These are phyloP conservation scores for Atrina japonica DNA, from an alignment of 2,888 invertebrate genomes.

Conservation along the genomic window DNA sequence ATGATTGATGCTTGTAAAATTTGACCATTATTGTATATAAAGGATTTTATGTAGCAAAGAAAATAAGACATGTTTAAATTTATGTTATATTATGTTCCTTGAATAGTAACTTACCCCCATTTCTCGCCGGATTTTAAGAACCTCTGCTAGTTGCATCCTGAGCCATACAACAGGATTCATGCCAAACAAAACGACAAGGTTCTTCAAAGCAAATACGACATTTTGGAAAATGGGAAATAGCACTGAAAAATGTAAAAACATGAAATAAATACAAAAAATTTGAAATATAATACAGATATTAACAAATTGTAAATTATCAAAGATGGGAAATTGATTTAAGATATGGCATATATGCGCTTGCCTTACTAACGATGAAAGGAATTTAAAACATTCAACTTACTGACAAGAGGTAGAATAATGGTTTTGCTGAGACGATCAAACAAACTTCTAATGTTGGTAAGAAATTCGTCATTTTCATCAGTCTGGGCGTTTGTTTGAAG, in stretches of 20 bases:
- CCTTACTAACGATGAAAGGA: too few species aligned
- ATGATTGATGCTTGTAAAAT: too few species aligned
- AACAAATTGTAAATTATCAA: too few species aligned
- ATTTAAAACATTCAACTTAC: too few species aligned
- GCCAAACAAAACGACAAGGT: constrained; percentile 70
- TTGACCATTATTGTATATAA: too few species aligned
- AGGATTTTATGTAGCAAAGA: too few species aligned
- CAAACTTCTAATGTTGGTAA: constrained; percentile 70
- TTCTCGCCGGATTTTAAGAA: constrained; percentile 64
- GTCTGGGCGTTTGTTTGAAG: constrained; percentile 80
- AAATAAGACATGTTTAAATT: too few species aligned
- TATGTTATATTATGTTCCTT: too few species aligned
- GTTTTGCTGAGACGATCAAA: constrained; percentile 71
- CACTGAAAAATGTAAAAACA: constrained; percentile 59
- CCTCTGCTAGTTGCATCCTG: constrained; percentile 62
- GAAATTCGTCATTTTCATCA: constrained; percentile 79
- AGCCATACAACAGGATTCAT: constrained; percentile 74
- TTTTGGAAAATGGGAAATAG: constrained; percentile 65
- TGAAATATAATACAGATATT: too few species aligned
- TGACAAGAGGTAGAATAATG: constrained; percentile 69
- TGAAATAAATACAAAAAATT: not conserved
- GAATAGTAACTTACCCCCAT: constrained; percentile 72
- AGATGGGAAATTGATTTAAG: too few species aligned
- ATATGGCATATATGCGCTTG: too few species aligned
- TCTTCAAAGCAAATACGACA: constrained; percentile 71